A percentile compares a stretch with the other conserved stretches of the same genome.
Conservation (phyloP, 2,888 invertebrate genomes). For the Lithophane semibrunnea region DNA sequence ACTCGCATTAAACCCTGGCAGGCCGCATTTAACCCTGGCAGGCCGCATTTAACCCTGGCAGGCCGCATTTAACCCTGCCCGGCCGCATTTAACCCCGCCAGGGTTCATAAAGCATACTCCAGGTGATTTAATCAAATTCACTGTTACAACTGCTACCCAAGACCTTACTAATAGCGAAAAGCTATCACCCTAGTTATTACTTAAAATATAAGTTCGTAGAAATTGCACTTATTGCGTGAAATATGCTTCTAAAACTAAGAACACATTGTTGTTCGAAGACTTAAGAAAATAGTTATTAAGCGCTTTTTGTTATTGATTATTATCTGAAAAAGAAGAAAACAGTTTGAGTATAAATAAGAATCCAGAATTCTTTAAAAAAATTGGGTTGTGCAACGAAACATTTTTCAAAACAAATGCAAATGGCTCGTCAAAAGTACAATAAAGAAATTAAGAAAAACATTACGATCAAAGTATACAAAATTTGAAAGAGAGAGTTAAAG, state of each 20-base stretch:
- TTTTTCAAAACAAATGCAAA: neutral
- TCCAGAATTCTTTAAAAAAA: neutral
- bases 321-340: constrained; percentile 42
- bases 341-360: neutral
- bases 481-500: neutral
- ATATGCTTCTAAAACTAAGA: constrained; percentile 65
- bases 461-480: neutral
- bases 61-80: neutral
- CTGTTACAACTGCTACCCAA: constrained; percentile 14
- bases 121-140: constrained; percentile 22
- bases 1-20: neutral
- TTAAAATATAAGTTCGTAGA: constrained; percentile 44
- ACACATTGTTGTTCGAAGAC: constrained; percentile 59
- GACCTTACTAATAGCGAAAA: constrained; percentile 36
- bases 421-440: neutral
- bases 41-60: neutral
- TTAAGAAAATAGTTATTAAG: constrained; percentile 36
- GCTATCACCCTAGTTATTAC: constrained; percentile 24
- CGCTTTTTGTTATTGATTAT: constrained; percentile 12
- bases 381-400: neutral
- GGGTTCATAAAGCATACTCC: neutral
- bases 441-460: neutral
- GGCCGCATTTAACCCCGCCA: neutral
- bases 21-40: neutral
- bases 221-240: constrained; percentile 62